Percentiles rank a stretch among this genome's conserved stretches.
Conservation (phyloP, 2,797 vertebrate species). For the Adrianichthys oophorus region DNA sequence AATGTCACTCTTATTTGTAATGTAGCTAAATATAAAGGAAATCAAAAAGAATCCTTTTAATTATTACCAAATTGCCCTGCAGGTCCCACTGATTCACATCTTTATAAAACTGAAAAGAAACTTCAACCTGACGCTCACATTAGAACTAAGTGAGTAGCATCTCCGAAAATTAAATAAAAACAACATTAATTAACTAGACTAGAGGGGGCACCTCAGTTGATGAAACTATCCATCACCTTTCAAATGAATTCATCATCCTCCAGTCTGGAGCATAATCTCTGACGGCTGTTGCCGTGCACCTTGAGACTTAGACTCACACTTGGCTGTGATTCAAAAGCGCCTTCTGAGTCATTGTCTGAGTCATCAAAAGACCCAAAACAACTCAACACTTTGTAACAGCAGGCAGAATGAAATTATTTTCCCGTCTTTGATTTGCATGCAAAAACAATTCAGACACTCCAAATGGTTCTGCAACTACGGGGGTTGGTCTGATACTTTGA, state of each 20-base stretch:
- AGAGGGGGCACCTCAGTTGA: background rate
- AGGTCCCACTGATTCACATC: conserved; percentile 16
- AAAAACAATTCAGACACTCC: conserved; percentile 7
- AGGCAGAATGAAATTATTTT: conserved; percentile 37
- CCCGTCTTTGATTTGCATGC: conserved; percentile 35
- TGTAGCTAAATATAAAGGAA: background rate
- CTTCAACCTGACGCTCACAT: conserved; percentile 15
- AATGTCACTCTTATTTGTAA: conserved; percentile 6
- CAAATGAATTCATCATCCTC: background rate
- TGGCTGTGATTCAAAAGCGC: conserved; percentile 31
- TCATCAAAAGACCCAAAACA: conserved; percentile 5
- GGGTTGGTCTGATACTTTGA: conserved; percentile 22
- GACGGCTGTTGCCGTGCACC: conserved; percentile 32
- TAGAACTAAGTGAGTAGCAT: conserved; percentile 3
- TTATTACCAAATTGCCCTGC: conserved; percentile 17
- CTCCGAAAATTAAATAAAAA: too few relatives aligned
- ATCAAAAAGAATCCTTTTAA: conserved; percentile 13
- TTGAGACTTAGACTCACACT: conserved; percentile 31
- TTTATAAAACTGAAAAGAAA: conserved; percentile 22
- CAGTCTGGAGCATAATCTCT: conserved; percentile 21
- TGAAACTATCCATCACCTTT: background rate
- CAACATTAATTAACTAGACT: too few relatives aligned
- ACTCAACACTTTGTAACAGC: conserved; percentile 27
- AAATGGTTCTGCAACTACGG: conserved; percentile 9
- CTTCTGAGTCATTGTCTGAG: too few relatives aligned